Evolutionary conservation across 2,797 vertebrate genomes (phyloP).

Genomic region (Sebastes ruberrimus): DNA sequence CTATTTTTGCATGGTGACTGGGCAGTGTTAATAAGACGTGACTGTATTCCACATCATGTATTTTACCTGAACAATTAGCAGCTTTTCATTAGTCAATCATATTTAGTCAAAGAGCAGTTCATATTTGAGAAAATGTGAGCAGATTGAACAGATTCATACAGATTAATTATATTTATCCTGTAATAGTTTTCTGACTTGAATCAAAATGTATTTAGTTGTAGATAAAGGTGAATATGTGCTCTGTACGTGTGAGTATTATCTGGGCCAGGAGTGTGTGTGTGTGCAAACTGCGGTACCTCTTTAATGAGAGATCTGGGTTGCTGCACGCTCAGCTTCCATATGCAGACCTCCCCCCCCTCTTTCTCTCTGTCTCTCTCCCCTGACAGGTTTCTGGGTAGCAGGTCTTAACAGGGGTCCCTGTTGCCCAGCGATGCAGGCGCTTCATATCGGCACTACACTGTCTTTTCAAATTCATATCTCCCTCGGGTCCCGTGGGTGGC

Average conservation of each 20-base stretch:
- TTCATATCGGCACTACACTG: constrained; percentile 55
- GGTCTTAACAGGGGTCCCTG: constrained; percentile 59
- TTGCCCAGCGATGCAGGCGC: constrained; percentile 57
- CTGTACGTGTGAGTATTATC: constrained; percentile 11
- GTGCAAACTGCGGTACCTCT: constrained; percentile 9
- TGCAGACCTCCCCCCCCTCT: neutral
- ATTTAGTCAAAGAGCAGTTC: neutral
- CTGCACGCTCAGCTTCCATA: constrained; percentile 40
- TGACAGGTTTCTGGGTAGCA: constrained; percentile 55
- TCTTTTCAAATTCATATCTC: constrained; percentile 75
- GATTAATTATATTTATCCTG: neutral
- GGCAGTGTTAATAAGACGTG: neutral
- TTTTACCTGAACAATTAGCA: too few relatives aligned
- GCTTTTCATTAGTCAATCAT: too few relatives aligned
- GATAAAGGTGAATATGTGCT: neutral
- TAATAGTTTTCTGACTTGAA: neutral
- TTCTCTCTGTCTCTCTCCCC: neutral
- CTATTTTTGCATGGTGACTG: neutral
- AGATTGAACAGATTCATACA: neutral
- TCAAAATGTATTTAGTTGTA: neutral
- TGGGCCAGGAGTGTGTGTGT: neutral
- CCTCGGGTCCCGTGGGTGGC: constrained; percentile 67
- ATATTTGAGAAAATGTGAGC: neutral
- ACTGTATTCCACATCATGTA: too few relatives aligned
- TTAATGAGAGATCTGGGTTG: constrained; percentile 57